These are phyloP conservation scores for Steromphala cineraria DNA, from an alignment of 2,888 invertebrate genomes.

Conservation along the genomic window DNA sequence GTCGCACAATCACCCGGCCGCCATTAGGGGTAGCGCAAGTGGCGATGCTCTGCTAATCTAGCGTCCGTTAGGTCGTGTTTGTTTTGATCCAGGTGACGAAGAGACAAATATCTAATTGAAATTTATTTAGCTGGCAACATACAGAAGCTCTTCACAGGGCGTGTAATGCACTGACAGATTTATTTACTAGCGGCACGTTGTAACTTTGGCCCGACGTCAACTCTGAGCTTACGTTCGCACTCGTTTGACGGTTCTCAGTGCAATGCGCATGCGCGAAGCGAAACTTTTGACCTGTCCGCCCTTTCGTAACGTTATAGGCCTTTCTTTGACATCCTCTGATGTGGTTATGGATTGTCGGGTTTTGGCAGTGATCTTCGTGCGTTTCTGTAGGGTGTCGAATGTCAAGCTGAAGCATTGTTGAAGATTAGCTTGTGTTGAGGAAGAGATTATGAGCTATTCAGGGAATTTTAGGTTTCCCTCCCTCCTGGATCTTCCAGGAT, in stretches of 20 bases:
- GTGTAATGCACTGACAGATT: background rate
- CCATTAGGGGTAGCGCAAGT: background rate
- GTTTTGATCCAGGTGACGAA: background rate
- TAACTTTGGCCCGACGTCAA: background rate
- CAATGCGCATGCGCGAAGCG: background rate
- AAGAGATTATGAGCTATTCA: background rate
- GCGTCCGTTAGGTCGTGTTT: background rate
- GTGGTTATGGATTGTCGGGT: background rate
- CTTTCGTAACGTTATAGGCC: background rate
- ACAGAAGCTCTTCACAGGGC: background rate
- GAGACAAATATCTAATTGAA: conserved; percentile 1
- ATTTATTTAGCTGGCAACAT: background rate
- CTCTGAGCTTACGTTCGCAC: background rate
- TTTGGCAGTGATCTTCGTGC: background rate
- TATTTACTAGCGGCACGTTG: background rate
- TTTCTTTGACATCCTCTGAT: background rate
- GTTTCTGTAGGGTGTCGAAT: background rate
- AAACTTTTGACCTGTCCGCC: background rate
- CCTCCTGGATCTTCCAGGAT: background rate
- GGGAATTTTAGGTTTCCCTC: background rate
- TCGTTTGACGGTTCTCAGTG: background rate
- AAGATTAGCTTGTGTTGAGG: background rate
- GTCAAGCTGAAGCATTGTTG: background rate
- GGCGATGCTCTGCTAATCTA: background rate
- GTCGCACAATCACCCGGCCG: too few species aligned